Evolutionary conservation across 2,113 vertebrate species (phyloP).

Genomic region (Pelecanoides urinatrix): DNA sequence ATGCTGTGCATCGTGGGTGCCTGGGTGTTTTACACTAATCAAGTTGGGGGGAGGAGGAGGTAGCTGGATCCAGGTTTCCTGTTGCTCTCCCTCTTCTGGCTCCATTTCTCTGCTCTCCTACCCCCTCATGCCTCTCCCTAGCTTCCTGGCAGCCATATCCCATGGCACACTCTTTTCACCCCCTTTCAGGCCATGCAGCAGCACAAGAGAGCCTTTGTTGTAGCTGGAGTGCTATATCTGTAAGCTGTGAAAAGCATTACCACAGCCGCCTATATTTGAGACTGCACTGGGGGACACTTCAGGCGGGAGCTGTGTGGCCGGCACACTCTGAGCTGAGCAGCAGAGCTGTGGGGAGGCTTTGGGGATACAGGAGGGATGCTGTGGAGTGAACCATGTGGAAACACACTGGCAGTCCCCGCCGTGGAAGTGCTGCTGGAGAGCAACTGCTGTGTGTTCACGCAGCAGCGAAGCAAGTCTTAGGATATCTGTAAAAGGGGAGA

Average conservation of each 20-base stretch:
- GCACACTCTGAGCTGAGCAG: neutral
- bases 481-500: neutral
- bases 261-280: neutral
- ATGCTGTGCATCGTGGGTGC: neutral
- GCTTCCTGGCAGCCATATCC: neutral
- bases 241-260: neutral
- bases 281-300: neutral
- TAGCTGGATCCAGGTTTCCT: neutral
- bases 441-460: neutral
- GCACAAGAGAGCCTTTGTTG: constrained; percentile 15
- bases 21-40: neutral
- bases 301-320: neutral
- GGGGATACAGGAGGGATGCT: neutral
- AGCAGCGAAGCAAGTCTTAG: fast-evolving
- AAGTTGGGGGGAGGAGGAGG: neutral
- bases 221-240: neutral
- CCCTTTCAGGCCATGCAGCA: neutral
- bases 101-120: neutral
- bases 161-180: neutral
- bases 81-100: neutral
- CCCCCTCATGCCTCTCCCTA: neutral
- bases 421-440: neutral
- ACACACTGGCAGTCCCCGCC: neutral
- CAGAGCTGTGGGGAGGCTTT: neutral
- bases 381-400: neutral